These are phyloP conservation scores for Rhea americana DNA, from an alignment of 2,113 vertebrate species.

Conservation along the genomic window DNA sequence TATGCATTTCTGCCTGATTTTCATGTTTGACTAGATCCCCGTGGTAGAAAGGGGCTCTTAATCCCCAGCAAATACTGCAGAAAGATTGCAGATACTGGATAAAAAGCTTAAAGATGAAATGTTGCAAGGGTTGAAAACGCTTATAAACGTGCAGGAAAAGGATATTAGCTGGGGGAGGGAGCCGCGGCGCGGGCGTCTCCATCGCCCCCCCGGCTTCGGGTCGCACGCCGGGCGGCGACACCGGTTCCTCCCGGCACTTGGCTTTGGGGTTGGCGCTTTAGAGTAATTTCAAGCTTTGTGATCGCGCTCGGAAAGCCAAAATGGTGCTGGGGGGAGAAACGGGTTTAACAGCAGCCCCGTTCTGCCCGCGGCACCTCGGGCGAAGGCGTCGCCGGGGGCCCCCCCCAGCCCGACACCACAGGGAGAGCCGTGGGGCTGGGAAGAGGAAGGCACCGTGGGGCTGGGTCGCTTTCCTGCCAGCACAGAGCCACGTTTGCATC, in stretches of 20 bases:
- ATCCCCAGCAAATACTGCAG: conserved; percentile 29
- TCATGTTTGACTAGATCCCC: neutral
- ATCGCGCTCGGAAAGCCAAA: neutral
- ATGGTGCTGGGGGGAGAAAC: too few species aligned
- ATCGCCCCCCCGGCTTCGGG: neutral
- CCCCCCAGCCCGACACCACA: too few species aligned
- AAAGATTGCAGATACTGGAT: conserved; percentile 42
- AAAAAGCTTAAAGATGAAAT: conserved; percentile 50
- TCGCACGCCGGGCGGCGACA: neutral
- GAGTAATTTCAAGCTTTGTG: neutral
- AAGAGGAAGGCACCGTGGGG: too few species aligned
- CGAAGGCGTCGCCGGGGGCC: neutral
- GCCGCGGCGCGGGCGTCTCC: rapidly evolving
- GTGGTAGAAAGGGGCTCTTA: neutral
- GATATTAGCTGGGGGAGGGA: neutral
- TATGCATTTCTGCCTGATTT: neutral
- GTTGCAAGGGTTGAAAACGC: neutral
- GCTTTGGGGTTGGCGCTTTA: neutral
- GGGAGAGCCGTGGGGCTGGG: neutral
- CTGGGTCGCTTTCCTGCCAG: neutral
- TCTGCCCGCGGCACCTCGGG: neutral
- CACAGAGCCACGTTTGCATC: rapidly evolving
- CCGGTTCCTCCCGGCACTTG: neutral
- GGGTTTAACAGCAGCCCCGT: neutral
- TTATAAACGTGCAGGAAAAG: neutral